Evolutionary conservation across 2,113 vertebrate species (phyloP), one percentile per base, ranked within the genome.

Genomic region (Bothrops jararaca): DNA sequence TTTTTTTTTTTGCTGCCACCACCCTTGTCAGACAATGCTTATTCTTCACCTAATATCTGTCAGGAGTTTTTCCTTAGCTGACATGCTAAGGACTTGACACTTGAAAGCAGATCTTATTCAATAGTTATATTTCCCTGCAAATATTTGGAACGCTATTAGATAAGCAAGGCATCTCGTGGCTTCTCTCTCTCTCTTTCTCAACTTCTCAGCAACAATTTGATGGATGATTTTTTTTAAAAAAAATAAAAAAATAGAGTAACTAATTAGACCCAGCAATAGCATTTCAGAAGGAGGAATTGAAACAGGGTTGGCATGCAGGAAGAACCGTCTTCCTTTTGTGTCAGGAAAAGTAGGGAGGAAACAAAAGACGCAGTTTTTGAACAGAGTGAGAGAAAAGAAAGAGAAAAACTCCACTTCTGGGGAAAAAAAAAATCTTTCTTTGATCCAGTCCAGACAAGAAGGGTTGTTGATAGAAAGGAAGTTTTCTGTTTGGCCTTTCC

Each of bases 21-120:
- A 95, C 94, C 64, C 93, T 95, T 96, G 96, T 96, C 95, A 96
- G 93, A 94, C 95, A 95, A 96, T 87, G 92, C 95, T 92, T 95
- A 96, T 94, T 96, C 93, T 95, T 94, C 80, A 93, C 93, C 94
- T 95, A 96, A 93, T 92, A 95, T 93, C 95, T 96, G 96, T 95
- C 96, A 96, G 93, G 54, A 91, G 56, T 94, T 93, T 94, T 95
- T 94, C 95, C 91, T 93, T 74, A 94, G 89, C 86, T 95, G 94
- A 96, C 96, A 95, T 96, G 96, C 95, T 93, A 95, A 95, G 96
- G 95, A 91, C 57, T 95, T 45, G 6, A 64, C 85, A 89, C 90
- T 97, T 97, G 94, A 97, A 97, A 97, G 92, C 85, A 94, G 93
- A 95, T 95, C 90, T 94, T 86, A 93, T 92, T 94, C 95, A 95